Conservation (phyloP, 2,113 vertebrate species). For the Clupea harengus region DNA sequence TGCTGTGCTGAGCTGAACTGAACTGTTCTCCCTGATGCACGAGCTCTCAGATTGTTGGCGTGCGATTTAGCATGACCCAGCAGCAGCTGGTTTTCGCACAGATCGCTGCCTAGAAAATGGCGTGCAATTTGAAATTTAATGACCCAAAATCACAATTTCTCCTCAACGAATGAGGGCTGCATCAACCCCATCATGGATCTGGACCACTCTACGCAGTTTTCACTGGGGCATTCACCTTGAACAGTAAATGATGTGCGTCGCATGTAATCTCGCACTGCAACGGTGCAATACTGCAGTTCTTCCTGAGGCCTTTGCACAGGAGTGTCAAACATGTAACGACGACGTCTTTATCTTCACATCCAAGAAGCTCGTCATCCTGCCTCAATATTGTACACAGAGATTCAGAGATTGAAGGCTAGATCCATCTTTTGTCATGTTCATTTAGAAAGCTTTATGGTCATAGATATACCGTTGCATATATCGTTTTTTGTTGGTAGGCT, state of each 20-base stretch:
- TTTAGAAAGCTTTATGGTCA: neutral
- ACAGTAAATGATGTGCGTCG: neutral
- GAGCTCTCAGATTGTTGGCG: neutral
- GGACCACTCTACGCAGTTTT: neutral
- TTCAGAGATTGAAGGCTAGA: neutral
- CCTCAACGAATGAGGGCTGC: neutral
- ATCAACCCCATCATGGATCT: neutral
- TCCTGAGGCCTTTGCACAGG: neutral
- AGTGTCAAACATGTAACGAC: neutral
- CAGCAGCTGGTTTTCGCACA: neutral
- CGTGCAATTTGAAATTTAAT: neutral
- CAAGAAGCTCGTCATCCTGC: neutral
- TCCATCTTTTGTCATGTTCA: neutral
- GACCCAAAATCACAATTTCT: conserved; percentile 9
- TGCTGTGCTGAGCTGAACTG: neutral
- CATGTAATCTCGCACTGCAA: neutral
- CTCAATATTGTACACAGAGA: neutral
- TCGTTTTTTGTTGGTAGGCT: neutral
- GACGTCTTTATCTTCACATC: neutral
- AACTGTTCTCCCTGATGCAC: neutral
- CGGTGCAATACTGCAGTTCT: neutral
- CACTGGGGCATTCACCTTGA: conserved; percentile 1
- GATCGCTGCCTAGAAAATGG: neutral
- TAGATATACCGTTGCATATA: neutral
- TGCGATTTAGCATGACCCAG: neutral